Conservation (phyloP, 2,888 invertebrate species). For the Nymphalis polychloros region DNA sequence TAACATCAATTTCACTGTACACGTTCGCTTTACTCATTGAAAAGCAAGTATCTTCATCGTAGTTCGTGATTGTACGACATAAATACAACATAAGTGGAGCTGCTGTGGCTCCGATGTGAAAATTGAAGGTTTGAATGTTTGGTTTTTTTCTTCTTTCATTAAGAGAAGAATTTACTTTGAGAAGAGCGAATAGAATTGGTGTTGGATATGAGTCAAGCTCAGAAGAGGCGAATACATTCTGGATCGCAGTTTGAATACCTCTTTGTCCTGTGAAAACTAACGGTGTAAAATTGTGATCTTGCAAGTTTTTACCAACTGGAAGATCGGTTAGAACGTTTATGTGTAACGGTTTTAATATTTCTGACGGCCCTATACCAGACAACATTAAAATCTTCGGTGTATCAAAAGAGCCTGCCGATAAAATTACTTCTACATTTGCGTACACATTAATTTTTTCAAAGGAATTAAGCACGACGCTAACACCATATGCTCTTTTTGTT, state of each 20-base stretch:
- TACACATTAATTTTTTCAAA: constrained; percentile 52
- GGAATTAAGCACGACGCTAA: constrained; percentile 50
- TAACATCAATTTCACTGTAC: constrained; percentile 53
- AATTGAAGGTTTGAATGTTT: constrained; percentile 63
- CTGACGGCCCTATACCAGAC: constrained; percentile 65
- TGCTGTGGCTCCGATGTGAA: constrained; percentile 58
- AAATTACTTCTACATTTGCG: constrained; percentile 59
- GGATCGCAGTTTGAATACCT: constrained; percentile 48
- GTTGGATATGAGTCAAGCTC: constrained; percentile 51
- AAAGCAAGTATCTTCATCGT: constrained; percentile 48
- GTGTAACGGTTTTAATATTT: constrained; percentile 51
- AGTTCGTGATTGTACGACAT: constrained; percentile 50
- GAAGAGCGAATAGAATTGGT: constrained; percentile 58
- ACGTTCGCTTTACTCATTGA: constrained; percentile 55
- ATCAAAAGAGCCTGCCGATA: constrained; percentile 66
- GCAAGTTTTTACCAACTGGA: constrained; percentile 68
- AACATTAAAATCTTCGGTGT: constrained; percentile 67
- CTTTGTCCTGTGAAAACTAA: constrained; percentile 55
- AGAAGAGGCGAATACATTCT: constrained; percentile 41
- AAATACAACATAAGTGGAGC: constrained; percentile 48
- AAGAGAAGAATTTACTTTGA: constrained; percentile 48
- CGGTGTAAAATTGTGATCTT: constrained; percentile 58
- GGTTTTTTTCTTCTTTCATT: constrained; percentile 46
- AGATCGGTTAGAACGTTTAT: constrained; percentile 58
- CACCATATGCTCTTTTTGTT: constrained; percentile 54